Evolutionary conservation across 2,888 invertebrate species (phyloP), one percentile per base, ranked within the genome.

Genomic region (Lymantria dispar): DNA sequence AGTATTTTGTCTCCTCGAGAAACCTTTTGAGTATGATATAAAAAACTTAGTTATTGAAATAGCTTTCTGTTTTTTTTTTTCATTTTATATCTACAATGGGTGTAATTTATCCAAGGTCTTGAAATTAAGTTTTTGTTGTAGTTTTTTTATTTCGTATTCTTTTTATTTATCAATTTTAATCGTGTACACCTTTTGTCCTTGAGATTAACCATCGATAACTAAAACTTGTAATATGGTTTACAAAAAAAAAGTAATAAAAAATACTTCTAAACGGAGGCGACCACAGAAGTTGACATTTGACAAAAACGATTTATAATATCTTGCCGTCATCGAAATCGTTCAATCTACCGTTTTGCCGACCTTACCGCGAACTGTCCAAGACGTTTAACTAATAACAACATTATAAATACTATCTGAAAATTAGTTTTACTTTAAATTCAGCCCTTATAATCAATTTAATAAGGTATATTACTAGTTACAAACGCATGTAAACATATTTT

Each of bases 211-310:
- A 38, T 38, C 53, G 61, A 50, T 58, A 54, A 68, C 12, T 37
- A 52, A 63, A 59, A 64, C 67, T 54, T 38, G 38, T 55, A 56
- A 60, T 58, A 54, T 43, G 50, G 45, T 46, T 22, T 9, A 45
- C 59, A 65, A 71, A 68, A 72, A 72, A 43, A 48, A 39, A 0
- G 33, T 9, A 38, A 14, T 36, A 15, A 8, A 47, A 22, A 12
- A 36, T 36, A 13, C 31, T 41, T 37, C 55, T 56, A 68, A 77
- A 77, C 77, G 65, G 74, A 72, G 76, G 80, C 83, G 83, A 78
- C 85, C 84, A 83, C 84, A 88, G 84, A 83, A 87, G 89, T 91
- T 88, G 90, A 90, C 88, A 89, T 87, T 87, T 87, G 89, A 90
- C 89, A 89, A 90, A 89, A 89, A 87, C 81, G 80, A 78, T 77